Conservation (phyloP, 1,140 invertebrate genomes). For the Drosophila albomicans region DNA sequence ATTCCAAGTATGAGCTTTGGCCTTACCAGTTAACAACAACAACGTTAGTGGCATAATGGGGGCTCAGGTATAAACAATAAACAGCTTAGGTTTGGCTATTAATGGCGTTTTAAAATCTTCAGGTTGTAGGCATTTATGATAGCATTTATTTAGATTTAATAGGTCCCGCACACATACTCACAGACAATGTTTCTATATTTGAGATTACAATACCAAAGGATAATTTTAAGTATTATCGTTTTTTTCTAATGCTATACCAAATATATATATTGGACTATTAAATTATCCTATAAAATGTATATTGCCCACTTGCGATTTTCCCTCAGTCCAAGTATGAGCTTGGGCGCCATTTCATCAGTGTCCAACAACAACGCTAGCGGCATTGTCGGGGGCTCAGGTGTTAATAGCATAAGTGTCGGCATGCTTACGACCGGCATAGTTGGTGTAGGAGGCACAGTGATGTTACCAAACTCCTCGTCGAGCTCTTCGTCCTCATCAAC, state of each 20-base stretch:
- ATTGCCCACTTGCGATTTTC: constrained; percentile 35
- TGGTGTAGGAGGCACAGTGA: constrained; percentile 67
- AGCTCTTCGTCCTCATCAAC: constrained; percentile 84
- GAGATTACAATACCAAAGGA: constrained; percentile 8
- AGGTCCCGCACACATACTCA: constrained; percentile 7
- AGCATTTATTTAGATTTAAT: background rate
- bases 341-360: constrained; percentile 59
- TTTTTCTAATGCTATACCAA: constrained; percentile 43
- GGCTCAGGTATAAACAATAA: no score
- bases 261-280: constrained; percentile 48
- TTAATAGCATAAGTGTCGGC: constrained; percentile 56
- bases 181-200: constrained; percentile 18
- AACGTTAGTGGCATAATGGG: no score
- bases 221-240: constrained; percentile 20
- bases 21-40: no score
- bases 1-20: no score
- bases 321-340: constrained; percentile 58
- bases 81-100: no score
- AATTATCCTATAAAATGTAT: constrained; percentile 10
- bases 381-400: constrained; percentile 24
- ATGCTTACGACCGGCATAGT: constrained; percentile 71
- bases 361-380: constrained; percentile 47
- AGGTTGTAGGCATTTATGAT: no score
- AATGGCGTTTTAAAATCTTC: no score
- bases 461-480: constrained; percentile 79